Conservation (phyloP, 1,140 invertebrate species). For the Acromyrmex heyeri region DNA sequence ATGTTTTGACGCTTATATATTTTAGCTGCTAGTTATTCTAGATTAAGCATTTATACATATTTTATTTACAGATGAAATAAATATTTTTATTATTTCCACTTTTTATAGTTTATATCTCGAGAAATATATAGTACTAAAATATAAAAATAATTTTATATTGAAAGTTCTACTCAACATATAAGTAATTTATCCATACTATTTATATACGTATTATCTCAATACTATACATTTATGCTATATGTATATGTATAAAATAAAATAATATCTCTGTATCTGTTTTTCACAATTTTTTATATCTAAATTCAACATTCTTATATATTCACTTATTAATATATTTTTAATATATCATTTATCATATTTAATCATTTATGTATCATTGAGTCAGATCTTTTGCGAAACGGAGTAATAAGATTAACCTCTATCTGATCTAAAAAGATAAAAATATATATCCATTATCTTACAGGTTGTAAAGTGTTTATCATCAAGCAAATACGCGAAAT, state of each 20-base stretch:
- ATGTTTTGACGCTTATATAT: not conserved
- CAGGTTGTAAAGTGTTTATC: slow-evolving; percentile 3
- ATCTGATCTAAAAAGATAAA: slow-evolving; percentile 32
- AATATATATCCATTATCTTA: not conserved
- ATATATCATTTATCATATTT: not conserved
- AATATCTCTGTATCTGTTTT: not conserved
- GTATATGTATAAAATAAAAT: not conserved
- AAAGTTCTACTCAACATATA: not conserved
- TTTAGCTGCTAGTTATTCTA: not conserved
- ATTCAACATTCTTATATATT: not conserved
- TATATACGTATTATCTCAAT: too few relatives aligned
- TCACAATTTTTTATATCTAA: not conserved
- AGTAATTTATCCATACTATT: not conserved
- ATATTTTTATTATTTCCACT: not conserved
- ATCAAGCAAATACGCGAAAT: slow-evolving; percentile 1
- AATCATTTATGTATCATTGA: not conserved
- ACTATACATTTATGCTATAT: too few relatives aligned
- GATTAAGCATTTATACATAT: not conserved
- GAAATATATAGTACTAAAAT: slow-evolving; percentile 1
- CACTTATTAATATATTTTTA: not conserved
- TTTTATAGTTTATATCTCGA: not conserved
- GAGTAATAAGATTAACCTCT: not conserved
- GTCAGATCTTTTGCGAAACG: not conserved
- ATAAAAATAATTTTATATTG: not conserved
- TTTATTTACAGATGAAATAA: not conserved